Conservation (phyloP, 2,113 vertebrate genomes). For the Melanerpes aurifrons region DNA sequence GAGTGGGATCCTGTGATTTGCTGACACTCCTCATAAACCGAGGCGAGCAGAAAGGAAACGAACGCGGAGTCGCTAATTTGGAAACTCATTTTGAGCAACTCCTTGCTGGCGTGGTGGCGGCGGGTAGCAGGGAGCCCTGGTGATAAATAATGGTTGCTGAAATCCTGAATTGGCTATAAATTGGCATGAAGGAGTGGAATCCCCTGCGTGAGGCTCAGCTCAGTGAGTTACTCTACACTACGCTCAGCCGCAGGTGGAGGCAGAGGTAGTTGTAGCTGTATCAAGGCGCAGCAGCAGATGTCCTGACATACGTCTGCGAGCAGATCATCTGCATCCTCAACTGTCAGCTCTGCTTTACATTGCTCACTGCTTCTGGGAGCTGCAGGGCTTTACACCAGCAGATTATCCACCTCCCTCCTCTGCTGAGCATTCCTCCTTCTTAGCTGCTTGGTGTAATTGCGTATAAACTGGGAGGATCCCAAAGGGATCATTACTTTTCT, state of each 20-base stretch:
- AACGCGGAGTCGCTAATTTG: conserved; percentile 44
- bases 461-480: conserved; percentile 55
- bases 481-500: conserved; percentile 52
- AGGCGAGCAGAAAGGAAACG: conserved; percentile 43
- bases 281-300: conserved; percentile 19
- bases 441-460: conserved; percentile 54
- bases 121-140: conserved; percentile 35
- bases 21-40: conserved; percentile 58
- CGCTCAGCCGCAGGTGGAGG: background rate
- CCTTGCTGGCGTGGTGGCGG: background rate
- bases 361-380: conserved; percentile 15
- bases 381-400: conserved; percentile 16
- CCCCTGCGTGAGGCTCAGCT: background rate
- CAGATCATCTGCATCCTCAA: conserved; percentile 5
- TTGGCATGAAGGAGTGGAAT: conserved; percentile 19
- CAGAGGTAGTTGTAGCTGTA: conserved; percentile 9
- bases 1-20: conserved; percentile 63
- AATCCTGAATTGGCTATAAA: conserved; percentile 58
- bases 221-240: background rate
- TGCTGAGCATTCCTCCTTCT: background rate
- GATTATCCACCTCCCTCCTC: background rate
- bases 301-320: background rate
- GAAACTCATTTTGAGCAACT: conserved; percentile 52
- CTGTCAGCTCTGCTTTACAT: conserved; percentile 17
- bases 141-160: conserved; percentile 60